Conservation (phyloP, 1,140 invertebrate species). For the Meloidogyne exigua region DNA sequence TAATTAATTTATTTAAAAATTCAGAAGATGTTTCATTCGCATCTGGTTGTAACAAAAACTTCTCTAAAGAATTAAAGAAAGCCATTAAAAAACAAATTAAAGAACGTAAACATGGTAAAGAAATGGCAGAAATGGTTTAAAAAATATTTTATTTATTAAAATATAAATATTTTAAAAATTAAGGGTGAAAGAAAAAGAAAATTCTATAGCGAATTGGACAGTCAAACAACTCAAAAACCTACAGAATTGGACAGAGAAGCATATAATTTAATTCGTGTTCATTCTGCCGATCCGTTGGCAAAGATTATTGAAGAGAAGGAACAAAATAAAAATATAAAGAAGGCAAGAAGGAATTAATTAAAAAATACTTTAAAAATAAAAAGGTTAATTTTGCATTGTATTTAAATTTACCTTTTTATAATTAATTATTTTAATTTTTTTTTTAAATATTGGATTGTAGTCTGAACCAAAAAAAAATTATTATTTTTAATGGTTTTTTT, state of each 20-base stretch:
- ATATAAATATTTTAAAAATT: slow-evolving; percentile 18
- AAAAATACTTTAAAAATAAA: too few species aligned
- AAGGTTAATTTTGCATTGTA: too few species aligned
- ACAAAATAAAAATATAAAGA: slow-evolving; percentile 15
- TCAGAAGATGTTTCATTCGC: slow-evolving; percentile 8
- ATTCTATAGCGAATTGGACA: slow-evolving; percentile 28
- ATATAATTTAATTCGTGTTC: slow-evolving; percentile 35
- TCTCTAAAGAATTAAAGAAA: slow-evolving; percentile 25
- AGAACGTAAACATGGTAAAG: slow-evolving; percentile 16
- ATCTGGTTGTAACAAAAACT: slow-evolving; percentile 2
- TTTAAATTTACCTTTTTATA: too few species aligned
- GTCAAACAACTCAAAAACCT: neutral
- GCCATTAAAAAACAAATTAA: slow-evolving; percentile 21
- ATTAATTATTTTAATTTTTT: too few species aligned
- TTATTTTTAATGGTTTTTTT: too few species aligned
- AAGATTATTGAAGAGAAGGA: slow-evolving; percentile 29
- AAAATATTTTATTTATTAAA: neutral
- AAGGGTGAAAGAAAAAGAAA: slow-evolving; percentile 38
- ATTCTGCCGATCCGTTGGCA: slow-evolving; percentile 38
- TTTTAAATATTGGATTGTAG: too few species aligned
- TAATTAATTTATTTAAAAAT: too few species aligned
- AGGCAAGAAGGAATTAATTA: neutral
- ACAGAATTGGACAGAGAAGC: slow-evolving; percentile 36
- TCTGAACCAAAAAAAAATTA: too few species aligned
- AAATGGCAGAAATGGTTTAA: slow-evolving; percentile 21